These are phyloP conservation scores for Orthonyx spaldingii DNA, from an alignment of 2,113 vertebrate species.

Conservation along the genomic window DNA sequence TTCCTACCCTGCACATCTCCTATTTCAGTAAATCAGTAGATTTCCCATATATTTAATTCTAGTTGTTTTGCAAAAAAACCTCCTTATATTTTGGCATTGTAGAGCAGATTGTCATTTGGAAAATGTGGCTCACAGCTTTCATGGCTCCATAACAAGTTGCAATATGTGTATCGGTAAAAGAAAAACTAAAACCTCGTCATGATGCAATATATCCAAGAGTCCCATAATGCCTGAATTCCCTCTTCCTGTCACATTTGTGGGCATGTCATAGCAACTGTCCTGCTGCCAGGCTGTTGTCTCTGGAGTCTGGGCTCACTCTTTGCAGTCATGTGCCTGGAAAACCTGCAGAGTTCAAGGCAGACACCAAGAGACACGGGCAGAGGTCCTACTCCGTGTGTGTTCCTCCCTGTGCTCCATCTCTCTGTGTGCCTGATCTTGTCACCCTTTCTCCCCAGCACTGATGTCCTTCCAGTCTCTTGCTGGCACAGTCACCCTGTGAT, in stretches of 20 bases:
- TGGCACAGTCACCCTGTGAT: neutral
- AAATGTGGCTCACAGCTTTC: neutral
- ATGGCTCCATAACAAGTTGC: neutral
- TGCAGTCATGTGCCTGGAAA: neutral
- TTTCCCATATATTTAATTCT: neutral
- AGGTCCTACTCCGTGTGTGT: neutral
- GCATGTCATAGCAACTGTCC: neutral
- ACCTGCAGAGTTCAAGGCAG: neutral
- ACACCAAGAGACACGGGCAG: neutral
- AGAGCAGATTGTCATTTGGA: neutral
- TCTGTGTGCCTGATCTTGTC: neutral
- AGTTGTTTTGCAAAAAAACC: neutral
- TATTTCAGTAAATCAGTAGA: neutral
- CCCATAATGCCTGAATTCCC: neutral
- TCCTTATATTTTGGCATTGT: neutral
- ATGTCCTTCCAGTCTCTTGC: neutral
- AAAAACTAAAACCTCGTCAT: neutral
- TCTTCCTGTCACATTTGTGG: neutral
- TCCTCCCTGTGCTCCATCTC: neutral
- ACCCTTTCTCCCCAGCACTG: neutral
- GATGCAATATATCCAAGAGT: neutral
- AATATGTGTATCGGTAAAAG: neutral
- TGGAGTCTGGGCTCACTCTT: neutral
- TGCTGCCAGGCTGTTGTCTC: neutral
- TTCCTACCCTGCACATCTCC: neutral